Conservation (phyloP, 1,140 invertebrate genomes). For the Lasioglossum baleicum region DNA sequence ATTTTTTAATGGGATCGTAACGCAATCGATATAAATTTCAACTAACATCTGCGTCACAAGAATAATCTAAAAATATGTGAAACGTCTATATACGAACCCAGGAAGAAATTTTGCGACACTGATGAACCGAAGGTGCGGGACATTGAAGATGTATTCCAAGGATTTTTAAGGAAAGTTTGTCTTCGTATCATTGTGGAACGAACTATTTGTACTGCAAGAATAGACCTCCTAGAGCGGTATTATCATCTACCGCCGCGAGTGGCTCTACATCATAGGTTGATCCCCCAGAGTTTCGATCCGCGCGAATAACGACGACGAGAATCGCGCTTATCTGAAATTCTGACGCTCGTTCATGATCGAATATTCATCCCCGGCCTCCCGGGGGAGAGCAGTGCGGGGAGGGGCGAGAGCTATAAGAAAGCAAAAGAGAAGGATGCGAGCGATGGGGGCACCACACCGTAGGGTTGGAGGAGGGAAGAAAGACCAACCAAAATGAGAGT, state of each 20-base stretch:
- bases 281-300: slow-evolving; percentile 47
- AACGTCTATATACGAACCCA: too few species aligned
- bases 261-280: slow-evolving; percentile 40
- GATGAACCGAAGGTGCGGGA: background rate
- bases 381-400: slow-evolving; percentile 6
- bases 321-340: slow-evolving; percentile 60
- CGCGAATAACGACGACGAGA: slow-evolving; percentile 35
- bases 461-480: slow-evolving; percentile 25
- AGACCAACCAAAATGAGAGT: slow-evolving; percentile 48
- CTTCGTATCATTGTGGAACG: background rate
- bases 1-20: too few species aligned
- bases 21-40: too few species aligned
- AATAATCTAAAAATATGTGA: background rate
- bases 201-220: background rate
- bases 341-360: slow-evolving; percentile 54
- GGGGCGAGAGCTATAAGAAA: slow-evolving; percentile 15
- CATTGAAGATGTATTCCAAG: too few species aligned
- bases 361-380: slow-evolving; percentile 60
- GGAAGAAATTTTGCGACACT: background rate
- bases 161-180: too few species aligned
- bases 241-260: slow-evolving; percentile 33
- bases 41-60: too few species aligned
- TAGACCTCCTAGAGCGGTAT: slow-evolving; percentile 18
- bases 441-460: background rate
- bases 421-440: slow-evolving; percentile 22